Conservation (phyloP, 2,797 vertebrate species). For the Knipowitschia caucasica region DNA sequence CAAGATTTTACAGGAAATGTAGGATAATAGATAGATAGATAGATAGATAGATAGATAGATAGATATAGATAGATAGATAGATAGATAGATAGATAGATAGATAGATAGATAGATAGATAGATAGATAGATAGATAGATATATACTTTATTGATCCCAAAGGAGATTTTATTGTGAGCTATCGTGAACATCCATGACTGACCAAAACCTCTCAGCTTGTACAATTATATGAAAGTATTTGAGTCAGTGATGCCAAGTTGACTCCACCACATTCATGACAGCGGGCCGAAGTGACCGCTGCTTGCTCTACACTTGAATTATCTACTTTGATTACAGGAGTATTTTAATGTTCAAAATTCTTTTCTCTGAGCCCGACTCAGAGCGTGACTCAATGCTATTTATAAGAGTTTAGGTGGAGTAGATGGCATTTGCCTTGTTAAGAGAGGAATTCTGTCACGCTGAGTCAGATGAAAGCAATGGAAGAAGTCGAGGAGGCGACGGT, state of each 20-base stretch:
- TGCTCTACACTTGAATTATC: conserved; percentile 36
- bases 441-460: conserved; percentile 38
- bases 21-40: too few relatives aligned
- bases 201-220: not conserved
- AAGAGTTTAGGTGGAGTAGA: conserved; percentile 45
- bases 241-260: conserved; percentile 22
- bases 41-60: too few relatives aligned
- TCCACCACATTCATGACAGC: too few relatives aligned
- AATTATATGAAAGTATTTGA: not conserved
- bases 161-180: conserved; percentile 18
- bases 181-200: conserved; percentile 5
- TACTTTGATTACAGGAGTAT: conserved; percentile 47
- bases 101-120: too few relatives aligned
- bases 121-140: too few relatives aligned
- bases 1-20: too few relatives aligned
- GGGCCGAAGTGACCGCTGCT: conserved; percentile 17
- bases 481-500: not conserved
- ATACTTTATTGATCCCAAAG: too few relatives aligned
- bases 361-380: conserved; percentile 11
- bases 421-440: conserved; percentile 26
- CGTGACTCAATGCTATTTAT: conserved; percentile 53
- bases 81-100: too few relatives aligned
- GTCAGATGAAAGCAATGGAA: conserved; percentile 40
- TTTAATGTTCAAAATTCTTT: conserved; percentile 32
- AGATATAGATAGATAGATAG: too few relatives aligned